Evolutionary conservation across 1,140 invertebrate species (phyloP), one percentile per base, ranked within the genome.

Genomic region (Solenopsis fugax): DNA sequence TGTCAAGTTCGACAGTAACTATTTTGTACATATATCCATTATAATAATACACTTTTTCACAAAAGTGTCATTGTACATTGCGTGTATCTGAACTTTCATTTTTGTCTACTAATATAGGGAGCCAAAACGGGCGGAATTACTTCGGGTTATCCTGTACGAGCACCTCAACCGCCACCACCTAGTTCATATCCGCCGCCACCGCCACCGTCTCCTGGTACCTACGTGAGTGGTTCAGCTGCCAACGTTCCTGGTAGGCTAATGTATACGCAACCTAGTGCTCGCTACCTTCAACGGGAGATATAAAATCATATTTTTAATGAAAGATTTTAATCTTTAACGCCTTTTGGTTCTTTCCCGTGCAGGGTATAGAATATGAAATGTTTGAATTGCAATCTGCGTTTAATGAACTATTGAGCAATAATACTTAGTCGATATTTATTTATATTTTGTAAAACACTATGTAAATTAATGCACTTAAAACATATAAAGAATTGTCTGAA

Each of bases 111-210:
- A 77, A 85, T 86, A 24, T 45, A 96, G 96, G 95, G 95, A 48
- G 94, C 94, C 18, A 96, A 96, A 89, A 95, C 95, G 9, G 96
- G 96, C 60, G 95, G 96, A 45, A 96, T 96, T 58, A 96, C 96
- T 41, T 95, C 96, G 6, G 96, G 96, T 37, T 96, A 96, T 94
- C 96, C 96, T 45, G 95, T 96, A 50, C 92, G 96, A 77, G 93
- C 95, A 34, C 94, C 95, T 6, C 95, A 95, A 88, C 93, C 93
- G 34, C 92, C 94, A 2, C 92, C 94, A 3, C 93, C 92, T 7
- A 89, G 89, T 60, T 91, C 92, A 52, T 91, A 93, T 7, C 93
- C 93, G 52, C 92, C 93, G n/a, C 93, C 93, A 48, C 93, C 93
- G 0, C 92, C 94, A 24, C 80, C 80, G 0, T 73, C 80, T 62